Base-by-base conservation (phyloP, 2,888 invertebrate species). In the Diplolepis rosae region DNA sequence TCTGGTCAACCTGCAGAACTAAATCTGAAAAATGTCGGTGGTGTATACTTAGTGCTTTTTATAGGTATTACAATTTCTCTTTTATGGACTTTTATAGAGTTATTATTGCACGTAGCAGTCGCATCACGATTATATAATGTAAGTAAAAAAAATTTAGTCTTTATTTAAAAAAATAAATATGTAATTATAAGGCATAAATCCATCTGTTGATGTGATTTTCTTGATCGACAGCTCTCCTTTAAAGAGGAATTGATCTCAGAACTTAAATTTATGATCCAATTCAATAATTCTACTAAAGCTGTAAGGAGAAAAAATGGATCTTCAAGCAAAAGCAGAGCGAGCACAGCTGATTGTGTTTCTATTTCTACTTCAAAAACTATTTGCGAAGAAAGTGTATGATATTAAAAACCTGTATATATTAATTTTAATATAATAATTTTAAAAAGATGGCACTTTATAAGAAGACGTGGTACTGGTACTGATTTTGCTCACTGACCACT, bases 1-100 rank as follows among this genome's bases (percentile, higher is more conserved):
- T 89, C 90, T 48, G 89, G 90, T 6, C 91, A 90, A 85, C 89
- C 92, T 0, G 91, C 91, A 68, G 92, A 93, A 45, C 89, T 96
- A 96, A 72, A 93, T 93, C 54, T 97, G 68, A 93, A 94, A 51
- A 96, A 97, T 85, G 94, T 95, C 1, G 95, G 95, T 68, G 95
- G 95, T 13, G 95, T 96, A 1, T 96, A 95, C 87, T 91, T 95
- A 39, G 94, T 95, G 0, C 90, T 96, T 1, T 91, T 92, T 1
- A 90, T 92, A 0, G 95, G 95, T 0, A 92, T 94, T 30, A 89
- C 89, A 0, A 81, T 94, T 77, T 94, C 94, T 0, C 89, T 92
- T 11, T 79, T 93, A 13, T 92, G 93, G 50, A 93, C 95, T 2
- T 91, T 95, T 69, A 83, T 93, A 15, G 95, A 96, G 89, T 91